These are phyloP conservation scores for Echinarachnius parma DNA, from an alignment of 53 echinoderm and acorn worm species.

Conservation along the genomic window DNA sequence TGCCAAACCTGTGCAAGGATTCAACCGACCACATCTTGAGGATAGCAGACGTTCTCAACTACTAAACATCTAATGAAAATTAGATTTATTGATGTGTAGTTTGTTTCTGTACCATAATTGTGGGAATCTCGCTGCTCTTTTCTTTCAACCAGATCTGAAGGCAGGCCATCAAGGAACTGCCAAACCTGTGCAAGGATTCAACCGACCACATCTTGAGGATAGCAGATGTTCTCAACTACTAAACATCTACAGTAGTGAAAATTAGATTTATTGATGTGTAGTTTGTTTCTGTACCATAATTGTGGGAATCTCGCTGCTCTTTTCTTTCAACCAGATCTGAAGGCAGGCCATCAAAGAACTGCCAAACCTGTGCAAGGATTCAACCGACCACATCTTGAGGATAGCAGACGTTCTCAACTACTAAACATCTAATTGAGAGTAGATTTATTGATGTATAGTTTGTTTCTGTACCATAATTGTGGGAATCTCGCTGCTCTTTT, in stretches of 20 bases:
- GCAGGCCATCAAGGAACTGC: slow-evolving; percentile 92
- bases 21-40: slow-evolving; percentile 71
- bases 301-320: no score
- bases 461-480: no score
- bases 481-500: no score
- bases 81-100: no score
- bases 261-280: no score
- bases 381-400: slow-evolving; percentile 70
- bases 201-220: slow-evolving; percentile 80
- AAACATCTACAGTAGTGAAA: no score
- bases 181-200: slow-evolving; percentile 78
- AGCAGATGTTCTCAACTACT: slow-evolving; percentile 94
- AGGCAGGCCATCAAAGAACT: slow-evolving; percentile 92
- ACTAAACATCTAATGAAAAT: no score
- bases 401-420: slow-evolving; percentile 94
- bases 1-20: slow-evolving; percentile 86
- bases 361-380: slow-evolving; percentile 82
- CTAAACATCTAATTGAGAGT: no score
- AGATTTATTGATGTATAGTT: no score
- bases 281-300: no score
- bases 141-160: slow-evolving; percentile 93
- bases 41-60: slow-evolving; percentile 94
- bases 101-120: no score
- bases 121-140: no score
- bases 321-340: slow-evolving; percentile 88